These are phyloP conservation scores for Chirona hameri DNA, from an alignment of 2,888 invertebrate genomes.

Conservation along the genomic window DNA sequence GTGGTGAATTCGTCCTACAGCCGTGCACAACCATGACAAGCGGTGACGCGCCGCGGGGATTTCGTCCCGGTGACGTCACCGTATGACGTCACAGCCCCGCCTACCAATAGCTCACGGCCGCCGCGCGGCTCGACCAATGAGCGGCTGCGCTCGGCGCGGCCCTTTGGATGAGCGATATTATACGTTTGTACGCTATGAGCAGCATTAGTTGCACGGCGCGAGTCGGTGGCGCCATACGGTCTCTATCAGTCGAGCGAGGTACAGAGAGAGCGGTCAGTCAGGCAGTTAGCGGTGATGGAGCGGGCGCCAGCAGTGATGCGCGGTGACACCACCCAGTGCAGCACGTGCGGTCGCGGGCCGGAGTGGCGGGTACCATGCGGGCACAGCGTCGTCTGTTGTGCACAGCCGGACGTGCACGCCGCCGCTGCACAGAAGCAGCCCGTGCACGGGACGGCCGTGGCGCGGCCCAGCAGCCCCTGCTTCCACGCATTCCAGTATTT, in stretches of 20 bases:
- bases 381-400: background rate
- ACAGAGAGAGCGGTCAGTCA: too few species aligned
- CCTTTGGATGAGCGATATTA: background rate
- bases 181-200: conserved; percentile 1
- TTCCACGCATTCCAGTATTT: conserved; percentile 6
- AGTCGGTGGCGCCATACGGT: background rate
- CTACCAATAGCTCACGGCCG: background rate
- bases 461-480: background rate
- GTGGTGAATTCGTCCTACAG: background rate
- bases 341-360: background rate
- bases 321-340: background rate
- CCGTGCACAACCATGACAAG: too few species aligned
- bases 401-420: background rate
- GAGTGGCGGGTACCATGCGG: background rate
- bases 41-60: background rate
- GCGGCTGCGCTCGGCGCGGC: background rate
- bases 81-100: background rate
- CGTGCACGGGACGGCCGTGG: background rate
- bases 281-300: background rate
- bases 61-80: background rate
- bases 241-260: background rate
- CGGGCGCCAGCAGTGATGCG: background rate
- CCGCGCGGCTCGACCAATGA: background rate
- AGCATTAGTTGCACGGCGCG: background rate
- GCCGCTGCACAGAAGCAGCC: too few species aligned